Evolutionary conservation across 2,797 vertebrate genomes (phyloP).

Genomic region (Novumbra hubbsi): DNA sequence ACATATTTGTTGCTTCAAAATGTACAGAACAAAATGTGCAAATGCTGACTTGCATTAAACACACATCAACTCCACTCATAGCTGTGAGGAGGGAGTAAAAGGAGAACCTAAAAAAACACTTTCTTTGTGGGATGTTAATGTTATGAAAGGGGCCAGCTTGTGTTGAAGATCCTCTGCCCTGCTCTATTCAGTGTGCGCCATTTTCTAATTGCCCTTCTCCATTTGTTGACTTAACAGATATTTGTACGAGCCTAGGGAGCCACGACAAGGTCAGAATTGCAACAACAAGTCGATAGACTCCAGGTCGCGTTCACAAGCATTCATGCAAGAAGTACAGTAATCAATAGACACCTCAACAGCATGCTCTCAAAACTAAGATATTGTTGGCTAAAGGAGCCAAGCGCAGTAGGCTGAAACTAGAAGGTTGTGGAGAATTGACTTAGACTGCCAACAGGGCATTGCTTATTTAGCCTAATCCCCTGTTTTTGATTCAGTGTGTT

Average conservation of each 20-base stretch:
- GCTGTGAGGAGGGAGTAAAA: background rate
- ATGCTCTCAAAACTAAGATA: conserved; percentile 60
- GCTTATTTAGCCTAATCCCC: conserved; percentile 14
- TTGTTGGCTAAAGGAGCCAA: conserved; percentile 54
- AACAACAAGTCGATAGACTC: conserved; percentile 62
- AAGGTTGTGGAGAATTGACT: conserved; percentile 33
- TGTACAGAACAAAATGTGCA: background rate
- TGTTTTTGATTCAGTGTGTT: background rate
- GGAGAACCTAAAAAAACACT: background rate
- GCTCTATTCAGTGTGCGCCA: background rate
- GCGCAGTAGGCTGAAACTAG: conserved; percentile 40
- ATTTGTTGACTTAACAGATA: background rate
- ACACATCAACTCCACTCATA: background rate
- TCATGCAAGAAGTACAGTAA: conserved; percentile 70
- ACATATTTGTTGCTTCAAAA: background rate
- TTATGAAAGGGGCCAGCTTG: background rate
- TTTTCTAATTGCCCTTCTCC: conserved; percentile 22
- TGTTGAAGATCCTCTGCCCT: background rate
- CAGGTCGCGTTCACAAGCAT: conserved; percentile 51
- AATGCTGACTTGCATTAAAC: conserved; percentile 1
- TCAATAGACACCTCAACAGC: conserved; percentile 72
- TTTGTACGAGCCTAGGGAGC: conserved; percentile 21
- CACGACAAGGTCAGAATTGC: conserved; percentile 20
- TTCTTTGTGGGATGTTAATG: background rate
- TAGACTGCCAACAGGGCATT: conserved; percentile 30